phyloP scores from a whole-genome alignment of 2,797 vertebrate species.

The Sarcophilus harrisii region DNA sequence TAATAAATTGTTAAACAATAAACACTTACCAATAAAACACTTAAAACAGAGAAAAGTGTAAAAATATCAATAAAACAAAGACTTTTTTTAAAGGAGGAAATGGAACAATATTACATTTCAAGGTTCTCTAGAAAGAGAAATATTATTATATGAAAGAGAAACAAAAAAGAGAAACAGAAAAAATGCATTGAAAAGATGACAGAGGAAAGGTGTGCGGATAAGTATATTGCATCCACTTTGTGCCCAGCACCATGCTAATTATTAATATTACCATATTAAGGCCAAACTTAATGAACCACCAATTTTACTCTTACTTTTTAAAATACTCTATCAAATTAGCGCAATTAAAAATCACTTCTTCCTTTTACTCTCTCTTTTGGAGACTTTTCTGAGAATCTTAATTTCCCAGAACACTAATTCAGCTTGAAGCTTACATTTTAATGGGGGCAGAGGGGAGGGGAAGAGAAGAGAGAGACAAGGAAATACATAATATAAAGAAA shows the following conservation, averaged over 20 bases:
- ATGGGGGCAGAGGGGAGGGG: too few species aligned
- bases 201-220: neutral
- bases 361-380: neutral
- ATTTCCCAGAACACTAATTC: neutral
- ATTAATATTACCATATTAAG: too few species aligned
- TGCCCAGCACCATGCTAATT: neutral
- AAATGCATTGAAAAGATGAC: neutral
- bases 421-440: neutral
- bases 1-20: neutral
- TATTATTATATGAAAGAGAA: neutral
- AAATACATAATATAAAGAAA: neutral
- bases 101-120: neutral
- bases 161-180: neutral
- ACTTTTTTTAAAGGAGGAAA: neutral
- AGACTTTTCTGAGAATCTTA: neutral
- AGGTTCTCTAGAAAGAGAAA: neutral
- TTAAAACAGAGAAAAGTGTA: neutral
- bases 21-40: neutral
- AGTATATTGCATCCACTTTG: neutral
- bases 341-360: neutral
- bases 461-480: neutral
- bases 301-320: neutral
- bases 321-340: neutral
- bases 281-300: neutral
- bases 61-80: neutral